Percentiles rank a stretch among this genome's conserved stretches.
Evolutionary conservation across 1,140 invertebrate species (phyloP).

Genomic region (Drosophila littoralis): DNA sequence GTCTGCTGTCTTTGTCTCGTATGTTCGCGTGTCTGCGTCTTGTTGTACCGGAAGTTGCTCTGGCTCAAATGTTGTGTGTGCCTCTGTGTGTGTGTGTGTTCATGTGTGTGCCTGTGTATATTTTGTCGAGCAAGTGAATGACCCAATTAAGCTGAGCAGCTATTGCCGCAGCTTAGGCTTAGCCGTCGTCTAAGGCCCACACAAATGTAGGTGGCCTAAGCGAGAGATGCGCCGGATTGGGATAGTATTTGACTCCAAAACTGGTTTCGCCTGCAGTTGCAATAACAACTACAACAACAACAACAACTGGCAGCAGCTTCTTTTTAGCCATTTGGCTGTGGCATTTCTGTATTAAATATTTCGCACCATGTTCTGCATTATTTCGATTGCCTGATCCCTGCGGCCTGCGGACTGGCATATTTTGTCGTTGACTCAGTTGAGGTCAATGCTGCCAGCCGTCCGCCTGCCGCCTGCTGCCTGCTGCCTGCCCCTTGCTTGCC

Average conservation of each 20-base stretch:
- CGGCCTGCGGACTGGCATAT: slow-evolving; percentile 58
- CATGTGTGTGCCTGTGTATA: slow-evolving; percentile 9
- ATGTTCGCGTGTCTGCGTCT: slow-evolving; percentile 16
- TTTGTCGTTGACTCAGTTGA: slow-evolving; percentile 81
- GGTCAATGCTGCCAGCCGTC: slow-evolving; percentile 67
- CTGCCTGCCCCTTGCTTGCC: not conserved
- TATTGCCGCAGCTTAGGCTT: slow-evolving; percentile 66
- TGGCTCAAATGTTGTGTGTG: slow-evolving; percentile 26
- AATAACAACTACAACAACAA: slow-evolving; percentile 34
- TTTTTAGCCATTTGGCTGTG: slow-evolving; percentile 55
- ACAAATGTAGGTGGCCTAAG: slow-evolving; percentile 41
- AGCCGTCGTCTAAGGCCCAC: slow-evolving; percentile 33
- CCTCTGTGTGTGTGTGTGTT: not conserved
- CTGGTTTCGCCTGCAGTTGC: slow-evolving; percentile 43
- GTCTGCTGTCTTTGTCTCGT: slow-evolving; percentile 9
- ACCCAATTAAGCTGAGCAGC: slow-evolving; percentile 69
- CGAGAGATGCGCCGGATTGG: slow-evolving; percentile 10
- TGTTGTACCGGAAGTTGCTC: slow-evolving; percentile 44
- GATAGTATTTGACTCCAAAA: slow-evolving; percentile 42
- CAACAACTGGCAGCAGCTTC: slow-evolving; percentile 27
- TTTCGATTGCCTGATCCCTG: slow-evolving; percentile 70
- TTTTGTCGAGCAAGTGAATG: slow-evolving; percentile 76
- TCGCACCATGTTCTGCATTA: slow-evolving; percentile 82
- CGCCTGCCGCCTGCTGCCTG: not conserved
- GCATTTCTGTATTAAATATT: slow-evolving; percentile 81